Percentiles rank a stretch among this genome's conserved stretches.
Evolutionary conservation across 2,888 invertebrate genomes (phyloP).

Genomic region (Camponotus fellah): DNA sequence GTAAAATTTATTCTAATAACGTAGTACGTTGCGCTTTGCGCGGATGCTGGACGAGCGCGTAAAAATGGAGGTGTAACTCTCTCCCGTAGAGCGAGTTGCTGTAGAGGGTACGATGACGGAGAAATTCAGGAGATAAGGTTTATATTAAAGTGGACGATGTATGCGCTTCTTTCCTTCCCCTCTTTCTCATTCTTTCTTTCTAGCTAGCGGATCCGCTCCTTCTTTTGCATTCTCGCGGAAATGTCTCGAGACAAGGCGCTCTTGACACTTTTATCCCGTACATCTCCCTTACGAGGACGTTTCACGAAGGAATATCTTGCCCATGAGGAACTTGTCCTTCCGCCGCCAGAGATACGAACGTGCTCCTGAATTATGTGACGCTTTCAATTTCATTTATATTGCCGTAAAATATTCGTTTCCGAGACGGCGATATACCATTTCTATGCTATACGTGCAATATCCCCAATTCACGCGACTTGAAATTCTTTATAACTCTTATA

Average conservation of each 20-base stretch:
- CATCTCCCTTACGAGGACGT: slow-evolving; percentile 48
- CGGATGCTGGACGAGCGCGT: slow-evolving; percentile 16
- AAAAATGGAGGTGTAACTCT: slow-evolving; percentile 33
- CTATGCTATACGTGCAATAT: slow-evolving; percentile 7
- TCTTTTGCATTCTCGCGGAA: slow-evolving; percentile 22
- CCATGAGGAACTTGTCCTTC: slow-evolving; percentile 43
- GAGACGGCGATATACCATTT: slow-evolving; percentile 5
- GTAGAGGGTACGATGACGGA: slow-evolving; percentile 24
- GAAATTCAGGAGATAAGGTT: slow-evolving; percentile 46
- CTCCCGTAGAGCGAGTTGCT: background rate
- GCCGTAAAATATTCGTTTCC: slow-evolving; percentile 58
- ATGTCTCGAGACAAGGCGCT: slow-evolving; percentile 34
- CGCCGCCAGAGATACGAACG: slow-evolving; percentile 18
- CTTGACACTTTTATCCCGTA: slow-evolving; percentile 53
- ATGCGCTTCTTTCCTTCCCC: background rate
- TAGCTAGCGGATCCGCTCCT: background rate
- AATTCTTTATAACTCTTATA: slow-evolving; percentile 7
- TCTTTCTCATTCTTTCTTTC: background rate
- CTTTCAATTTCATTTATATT: slow-evolving; percentile 70
- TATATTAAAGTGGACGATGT: slow-evolving; percentile 39
- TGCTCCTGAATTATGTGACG: slow-evolving; percentile 61
- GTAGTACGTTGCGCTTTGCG: background rate
- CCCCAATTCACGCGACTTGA: background rate
- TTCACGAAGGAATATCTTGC: slow-evolving; percentile 41
- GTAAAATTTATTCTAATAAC: slow-evolving; percentile 49